Conservation (phyloP, 1,140 invertebrate species). For the Drosophila mojavensis region DNA sequence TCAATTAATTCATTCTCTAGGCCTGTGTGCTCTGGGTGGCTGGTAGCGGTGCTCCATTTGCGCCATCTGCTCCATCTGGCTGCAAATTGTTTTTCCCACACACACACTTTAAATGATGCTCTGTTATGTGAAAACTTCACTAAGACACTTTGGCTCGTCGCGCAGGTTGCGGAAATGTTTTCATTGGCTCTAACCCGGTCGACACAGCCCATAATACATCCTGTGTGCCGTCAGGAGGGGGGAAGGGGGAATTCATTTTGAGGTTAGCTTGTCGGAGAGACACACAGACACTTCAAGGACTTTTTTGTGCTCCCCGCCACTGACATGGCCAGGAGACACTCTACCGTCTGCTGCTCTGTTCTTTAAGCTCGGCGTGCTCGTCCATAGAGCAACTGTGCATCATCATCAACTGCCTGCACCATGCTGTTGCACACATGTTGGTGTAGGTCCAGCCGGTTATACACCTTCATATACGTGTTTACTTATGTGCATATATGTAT, state of each 20-base stretch:
- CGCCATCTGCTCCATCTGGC: background rate
- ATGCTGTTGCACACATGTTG: conserved; percentile 45
- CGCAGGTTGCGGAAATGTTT: conserved; percentile 41
- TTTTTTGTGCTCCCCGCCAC: conserved; percentile 4
- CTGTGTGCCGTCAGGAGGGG: background rate
- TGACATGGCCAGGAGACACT: background rate
- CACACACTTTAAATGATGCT: conserved; percentile 13
- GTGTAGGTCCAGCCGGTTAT: conserved; percentile 63
- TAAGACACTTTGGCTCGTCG: conserved; percentile 13
- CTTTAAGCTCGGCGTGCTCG: background rate
- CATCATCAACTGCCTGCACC: conserved; percentile 3
- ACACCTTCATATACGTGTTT: conserved; percentile 25
- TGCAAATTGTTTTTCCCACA: conserved; percentile 15
- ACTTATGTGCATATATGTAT: conserved; percentile 39
- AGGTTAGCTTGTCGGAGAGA: conserved; percentile 23
- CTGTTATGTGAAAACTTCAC: conserved; percentile 28
- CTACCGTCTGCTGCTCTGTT: background rate
- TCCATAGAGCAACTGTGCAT: background rate
- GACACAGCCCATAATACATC: conserved; percentile 6
- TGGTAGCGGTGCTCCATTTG: background rate
- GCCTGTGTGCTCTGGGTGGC: background rate
- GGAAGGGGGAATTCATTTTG: background rate
- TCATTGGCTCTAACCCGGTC: conserved; percentile 26
- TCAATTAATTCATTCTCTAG: conserved; percentile 47
- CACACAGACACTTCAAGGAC: conserved; percentile 33